A percentile compares a stretch with the other conserved stretches of the same genome.
Conservation (phyloP, 2,113 vertebrate species). For the Hydropotes inermis region DNA sequence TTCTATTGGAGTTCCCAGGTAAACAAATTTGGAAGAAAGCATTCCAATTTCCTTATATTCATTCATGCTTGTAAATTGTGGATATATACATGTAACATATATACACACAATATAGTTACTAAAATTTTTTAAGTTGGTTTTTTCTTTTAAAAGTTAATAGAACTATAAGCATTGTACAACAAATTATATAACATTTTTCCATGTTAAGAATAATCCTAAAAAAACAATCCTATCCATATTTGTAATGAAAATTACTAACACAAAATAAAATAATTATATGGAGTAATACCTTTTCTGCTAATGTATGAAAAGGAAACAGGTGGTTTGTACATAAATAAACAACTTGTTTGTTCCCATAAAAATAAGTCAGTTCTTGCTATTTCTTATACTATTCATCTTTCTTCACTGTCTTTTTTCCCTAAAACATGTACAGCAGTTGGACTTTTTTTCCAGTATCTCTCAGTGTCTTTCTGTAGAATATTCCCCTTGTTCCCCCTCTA, state of each 20-base stretch:
- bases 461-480: neutral
- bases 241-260: neutral
- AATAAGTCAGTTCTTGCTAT: neutral
- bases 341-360: neutral
- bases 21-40: neutral
- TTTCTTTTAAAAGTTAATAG: neutral
- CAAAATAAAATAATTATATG: neutral
- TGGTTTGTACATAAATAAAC: neutral
- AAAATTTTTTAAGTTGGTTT: neutral
- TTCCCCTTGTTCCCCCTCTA: neutral
- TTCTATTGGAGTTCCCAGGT: neutral
- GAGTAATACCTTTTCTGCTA: neutral
- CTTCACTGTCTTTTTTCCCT: neutral
- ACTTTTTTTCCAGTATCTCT: neutral
- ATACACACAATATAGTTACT: neutral
- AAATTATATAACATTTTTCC: neutral
- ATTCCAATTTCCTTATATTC: neutral
- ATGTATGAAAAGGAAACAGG: neutral
- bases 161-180: neutral
- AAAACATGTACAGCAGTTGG: neutral
- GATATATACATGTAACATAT: neutral
- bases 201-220: neutral
- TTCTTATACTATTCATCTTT: neutral
- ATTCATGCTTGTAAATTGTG: neutral
- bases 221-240: neutral